Base-by-base conservation (phyloP, 2,888 invertebrate genomes). In the Patella ulyssiponensis region DNA sequence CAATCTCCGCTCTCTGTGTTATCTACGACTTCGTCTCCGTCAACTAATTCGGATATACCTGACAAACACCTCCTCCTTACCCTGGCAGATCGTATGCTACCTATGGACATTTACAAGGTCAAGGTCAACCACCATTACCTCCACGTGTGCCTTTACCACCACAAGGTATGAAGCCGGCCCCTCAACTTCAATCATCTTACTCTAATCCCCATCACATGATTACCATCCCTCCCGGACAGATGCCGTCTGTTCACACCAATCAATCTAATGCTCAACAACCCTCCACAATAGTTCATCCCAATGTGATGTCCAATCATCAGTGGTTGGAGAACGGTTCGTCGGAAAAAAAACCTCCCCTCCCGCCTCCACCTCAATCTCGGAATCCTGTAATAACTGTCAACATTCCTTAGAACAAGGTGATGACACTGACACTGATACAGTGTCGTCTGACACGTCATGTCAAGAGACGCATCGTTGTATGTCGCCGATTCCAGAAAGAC, bases 401-500 rank as follows among this genome's bases (percentile, higher is more conserved):
- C 23, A 64, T 64, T 64, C 64, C 64, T 11, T 23, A 64, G 64
- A 64, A 64, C 20, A 23, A 20, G 64, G 84, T 73, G 87, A 85
- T 33, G 82, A 86, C 73, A 85, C 85, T 9, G 87, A 88, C 76
- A 85, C 83, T 33, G 86, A 85, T 71, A 82, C 85, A 1, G 82
- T 82, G 75, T 84, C 85, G 15, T 83, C 86, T 1, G 84, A 85
- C 17, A 79, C 81, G 44, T 79, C 73, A 54, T 73, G 81, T 23
- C 85, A 85, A 72, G 86, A 87, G 78, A 89, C 87, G 77, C 86
- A 87, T 69, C 84, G 89, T 52, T 90, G 90, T 76, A 87, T 89
- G 89, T 98, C 98, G 5, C 98, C 98, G 0, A 98, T 98, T 88
- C 98, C 98, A 0, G 97, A 98, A 89, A 94, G 98, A 54, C 87